Evolutionary conservation across 2,797 vertebrate genomes (phyloP).

Genomic region (Gallinago solitaria): DNA sequence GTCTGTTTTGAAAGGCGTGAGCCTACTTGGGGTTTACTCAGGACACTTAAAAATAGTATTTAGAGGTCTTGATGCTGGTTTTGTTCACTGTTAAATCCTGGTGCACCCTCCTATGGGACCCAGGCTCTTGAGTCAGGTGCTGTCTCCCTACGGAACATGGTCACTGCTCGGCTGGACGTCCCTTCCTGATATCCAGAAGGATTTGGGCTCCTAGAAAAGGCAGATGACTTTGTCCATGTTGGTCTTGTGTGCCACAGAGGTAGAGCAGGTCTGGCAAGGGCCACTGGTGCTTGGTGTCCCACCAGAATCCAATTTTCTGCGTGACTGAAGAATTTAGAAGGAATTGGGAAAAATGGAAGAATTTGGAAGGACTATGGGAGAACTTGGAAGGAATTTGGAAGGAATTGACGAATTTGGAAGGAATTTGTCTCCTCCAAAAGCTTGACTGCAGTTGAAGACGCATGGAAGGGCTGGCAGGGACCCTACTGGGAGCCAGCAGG

Average conservation of each 20-base stretch:
- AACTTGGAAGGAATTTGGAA: neutral
- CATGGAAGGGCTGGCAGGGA: neutral
- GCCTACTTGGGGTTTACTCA: fast-evolving
- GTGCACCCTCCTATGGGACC: fast-evolving
- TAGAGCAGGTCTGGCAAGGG: neutral
- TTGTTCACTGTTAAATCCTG: neutral
- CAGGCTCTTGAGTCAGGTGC: fast-evolving
- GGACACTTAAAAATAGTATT: neutral
- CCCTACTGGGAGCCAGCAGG: fast-evolving
- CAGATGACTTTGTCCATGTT: no score
- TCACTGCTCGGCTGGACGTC: neutral
- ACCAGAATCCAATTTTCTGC: neutral
- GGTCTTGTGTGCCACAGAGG: neutral
- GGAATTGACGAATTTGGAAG: neutral
- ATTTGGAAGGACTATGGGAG: neutral
- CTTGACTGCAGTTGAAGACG: neutral
- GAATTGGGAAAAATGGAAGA: neutral
- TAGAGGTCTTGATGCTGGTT: fast-evolving
- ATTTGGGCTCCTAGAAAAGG: neutral
- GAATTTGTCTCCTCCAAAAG: neutral
- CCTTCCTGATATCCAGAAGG: neutral
- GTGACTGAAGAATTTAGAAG: neutral
- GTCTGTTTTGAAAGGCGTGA: neutral
- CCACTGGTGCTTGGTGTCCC: fast-evolving
- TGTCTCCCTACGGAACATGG: fast-evolving